These are phyloP conservation scores for Halisarca cf. caerulea DNA, from an alignment of 37 sponge, comb jelly and placozoan species.

Conservation along the genomic window DNA sequence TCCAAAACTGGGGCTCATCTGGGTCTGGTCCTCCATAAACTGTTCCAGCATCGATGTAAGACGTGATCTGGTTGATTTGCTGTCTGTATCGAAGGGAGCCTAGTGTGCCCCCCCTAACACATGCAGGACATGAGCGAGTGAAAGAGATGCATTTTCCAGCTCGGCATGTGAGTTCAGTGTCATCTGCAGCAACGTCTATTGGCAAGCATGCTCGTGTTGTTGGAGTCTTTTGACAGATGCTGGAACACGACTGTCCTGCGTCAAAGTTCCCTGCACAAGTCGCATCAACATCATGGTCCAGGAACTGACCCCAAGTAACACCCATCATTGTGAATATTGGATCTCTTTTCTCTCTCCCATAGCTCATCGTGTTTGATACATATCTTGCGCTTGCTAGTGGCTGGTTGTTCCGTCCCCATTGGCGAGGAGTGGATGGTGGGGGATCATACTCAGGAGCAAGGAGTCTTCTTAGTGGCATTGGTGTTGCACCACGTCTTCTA, in stretches of 20 bases:
- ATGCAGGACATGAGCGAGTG: conserved; percentile 61
- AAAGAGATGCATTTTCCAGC: conserved; percentile 54
- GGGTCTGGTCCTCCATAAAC: conserved; percentile 77
- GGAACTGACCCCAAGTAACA: conserved; percentile 83
- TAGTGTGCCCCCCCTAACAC: neutral
- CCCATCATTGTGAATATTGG: conserved; percentile 54
- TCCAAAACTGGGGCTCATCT: neutral
- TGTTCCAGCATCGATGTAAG: conserved; percentile 82
- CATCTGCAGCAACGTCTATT: conserved; percentile 56
- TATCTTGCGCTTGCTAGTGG: conserved; percentile 14
- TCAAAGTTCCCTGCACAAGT: conserved; percentile 33
- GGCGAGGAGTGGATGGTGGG: neutral
- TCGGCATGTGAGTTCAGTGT: conserved; percentile 27
- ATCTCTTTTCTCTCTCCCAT: neutral
- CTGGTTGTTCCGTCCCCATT: neutral
- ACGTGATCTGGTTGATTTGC: conserved; percentile 84
- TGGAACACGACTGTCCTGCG: neutral
- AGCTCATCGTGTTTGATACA: neutral
- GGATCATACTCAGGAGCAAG: conserved; percentile 46
- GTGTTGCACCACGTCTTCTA: conserved; percentile 39
- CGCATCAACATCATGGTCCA: conserved; percentile 79
- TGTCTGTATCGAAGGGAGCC: conserved; percentile 37
- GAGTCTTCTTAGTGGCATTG: conserved; percentile 36
- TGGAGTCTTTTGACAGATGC: neutral
- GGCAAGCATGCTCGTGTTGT: conserved; percentile 61